Base-by-base conservation (phyloP, 35 echinoderm and acorn worm genomes). In the Apostichopus californicus region DNA sequence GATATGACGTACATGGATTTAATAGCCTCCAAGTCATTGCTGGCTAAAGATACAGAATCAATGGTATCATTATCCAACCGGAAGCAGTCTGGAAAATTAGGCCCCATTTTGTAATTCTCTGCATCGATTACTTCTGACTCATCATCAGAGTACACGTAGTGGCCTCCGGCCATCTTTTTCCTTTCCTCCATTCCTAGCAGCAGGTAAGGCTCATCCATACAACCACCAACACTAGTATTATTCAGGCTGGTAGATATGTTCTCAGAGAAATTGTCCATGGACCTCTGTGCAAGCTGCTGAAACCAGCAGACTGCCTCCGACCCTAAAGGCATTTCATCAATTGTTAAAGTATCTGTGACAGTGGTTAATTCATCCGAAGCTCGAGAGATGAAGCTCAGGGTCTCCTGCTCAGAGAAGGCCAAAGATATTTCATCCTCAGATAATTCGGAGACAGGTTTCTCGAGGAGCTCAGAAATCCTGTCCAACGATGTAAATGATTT, bases 111-210 rank as follows among this genome's bases (percentile, higher is more conserved):
- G 73, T 46, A 89, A 14, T 56, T 91, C 0, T 87, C 82, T 70
- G n/a, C 85, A 21, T 98, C 96, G 24, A 81, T 79, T 55, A 95
- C 90, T 89, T 98, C 96, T 78, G 96, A 98, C 72, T 98, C 96
- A 93, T 98, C 96, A 94, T 98, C 96, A 78, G 96, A 98, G 86
- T 98, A 98, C 13, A 98, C 94, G 92, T 98, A 98, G 87, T 95
- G 95, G 34, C 94, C 94, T 5, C 81, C 84, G 54, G 91, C 79
- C 54, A 95, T 84, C 79, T 94, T 94, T 58, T 94, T 89, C 54
- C 94, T 92, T n/a, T 98, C 96, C 8, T 95, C 94, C 70, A 88
- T 89, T 5, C 90, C 96, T 8, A 94, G 60, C 17, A 95, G 68
- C 54, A 93, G 64, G 59, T 92, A 94, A 0, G 94, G 96, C 78